These are phyloP conservation scores for Ceratosolen fusciceps DNA, from an alignment of 1,140 invertebrate genomes.

Conservation along the genomic window DNA sequence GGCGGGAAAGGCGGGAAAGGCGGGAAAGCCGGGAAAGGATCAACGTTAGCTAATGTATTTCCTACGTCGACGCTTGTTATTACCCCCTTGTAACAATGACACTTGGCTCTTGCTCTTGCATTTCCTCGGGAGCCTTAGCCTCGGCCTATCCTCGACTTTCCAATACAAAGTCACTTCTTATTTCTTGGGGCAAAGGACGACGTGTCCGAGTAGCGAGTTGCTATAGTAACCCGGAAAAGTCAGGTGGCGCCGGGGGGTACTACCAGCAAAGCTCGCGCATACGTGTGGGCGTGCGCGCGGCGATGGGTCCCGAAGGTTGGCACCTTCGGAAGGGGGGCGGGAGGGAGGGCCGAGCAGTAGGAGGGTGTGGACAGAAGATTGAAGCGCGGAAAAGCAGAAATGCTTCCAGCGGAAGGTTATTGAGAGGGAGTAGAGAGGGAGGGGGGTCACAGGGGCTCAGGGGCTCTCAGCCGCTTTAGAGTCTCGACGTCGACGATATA, in stretches of 20 bases:
- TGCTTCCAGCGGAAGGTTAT: not conserved
- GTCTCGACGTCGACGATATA: not conserved
- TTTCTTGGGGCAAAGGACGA: constrained; percentile 50
- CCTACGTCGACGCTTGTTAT: constrained; percentile 32
- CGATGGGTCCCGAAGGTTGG: not conserved
- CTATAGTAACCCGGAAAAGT: constrained; percentile 54
- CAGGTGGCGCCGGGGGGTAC: no score
- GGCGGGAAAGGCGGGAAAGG: no score
- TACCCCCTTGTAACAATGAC: constrained; percentile 32
- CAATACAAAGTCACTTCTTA: constrained; percentile 53
- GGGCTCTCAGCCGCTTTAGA: not conserved
- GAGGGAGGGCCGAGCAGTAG: not conserved
- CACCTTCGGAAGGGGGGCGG: not conserved
- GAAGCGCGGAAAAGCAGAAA: not conserved
- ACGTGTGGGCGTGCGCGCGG: not conserved
- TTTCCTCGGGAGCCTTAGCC: not conserved
- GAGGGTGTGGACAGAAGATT: not conserved
- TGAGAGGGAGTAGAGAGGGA: no score
- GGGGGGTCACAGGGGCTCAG: not conserved
- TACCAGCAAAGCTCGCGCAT: no score
- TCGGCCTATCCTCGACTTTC: constrained; percentile 34
- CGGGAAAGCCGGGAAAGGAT: not conserved
- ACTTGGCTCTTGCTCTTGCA: not conserved
- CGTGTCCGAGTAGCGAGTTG: constrained; percentile 57
- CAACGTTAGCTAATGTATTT: constrained; percentile 37